phyloP scores from a whole-genome alignment of 2,113 vertebrate genomes.

The Sceloporus tristichus region DNA sequence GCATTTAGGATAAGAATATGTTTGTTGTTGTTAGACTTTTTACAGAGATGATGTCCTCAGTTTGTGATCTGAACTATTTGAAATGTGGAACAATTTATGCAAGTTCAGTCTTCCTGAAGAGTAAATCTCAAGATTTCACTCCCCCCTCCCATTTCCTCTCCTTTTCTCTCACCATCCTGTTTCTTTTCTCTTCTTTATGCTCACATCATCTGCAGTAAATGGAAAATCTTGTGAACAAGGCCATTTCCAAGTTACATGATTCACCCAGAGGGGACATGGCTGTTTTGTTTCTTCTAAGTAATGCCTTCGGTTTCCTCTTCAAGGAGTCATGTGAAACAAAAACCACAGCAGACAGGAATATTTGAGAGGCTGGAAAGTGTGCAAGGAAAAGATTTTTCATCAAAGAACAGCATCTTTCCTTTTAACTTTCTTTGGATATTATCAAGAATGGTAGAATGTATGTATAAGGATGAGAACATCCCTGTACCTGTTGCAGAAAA shows the following conservation, averaged over 20 bases:
- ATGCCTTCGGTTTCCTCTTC: constrained; percentile 50
- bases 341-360: constrained; percentile 72
- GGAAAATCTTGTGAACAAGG: constrained; percentile 73
- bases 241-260: constrained; percentile 74
- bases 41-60: neutral
- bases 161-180: constrained; percentile 23
- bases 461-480: constrained; percentile 34
- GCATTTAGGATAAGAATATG: too few relatives aligned
- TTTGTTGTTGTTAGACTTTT: too few relatives aligned
- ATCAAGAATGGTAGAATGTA: constrained; percentile 44
- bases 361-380: constrained; percentile 20
- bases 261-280: constrained; percentile 67
- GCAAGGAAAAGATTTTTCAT: constrained; percentile 54
- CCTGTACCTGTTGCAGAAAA: constrained; percentile 43
- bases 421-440: constrained; percentile 61
- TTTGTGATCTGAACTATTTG: constrained; percentile 27
- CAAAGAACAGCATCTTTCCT: constrained; percentile 47
- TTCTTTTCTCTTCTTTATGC: constrained; percentile 20
- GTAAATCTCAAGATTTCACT: constrained; percentile 44
- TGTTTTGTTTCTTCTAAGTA: constrained; percentile 62
- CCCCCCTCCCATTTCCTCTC: constrained; percentile 11
- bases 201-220: constrained; percentile 46
- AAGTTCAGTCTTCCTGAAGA: constrained; percentile 32
- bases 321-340: constrained; percentile 66
- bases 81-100: constrained; percentile 21